A percentile compares a stretch with the other conserved stretches of the same genome.
phyloP scores from a whole-genome alignment of 2,888 invertebrate species.

The Didymodactylos carnosus region DNA sequence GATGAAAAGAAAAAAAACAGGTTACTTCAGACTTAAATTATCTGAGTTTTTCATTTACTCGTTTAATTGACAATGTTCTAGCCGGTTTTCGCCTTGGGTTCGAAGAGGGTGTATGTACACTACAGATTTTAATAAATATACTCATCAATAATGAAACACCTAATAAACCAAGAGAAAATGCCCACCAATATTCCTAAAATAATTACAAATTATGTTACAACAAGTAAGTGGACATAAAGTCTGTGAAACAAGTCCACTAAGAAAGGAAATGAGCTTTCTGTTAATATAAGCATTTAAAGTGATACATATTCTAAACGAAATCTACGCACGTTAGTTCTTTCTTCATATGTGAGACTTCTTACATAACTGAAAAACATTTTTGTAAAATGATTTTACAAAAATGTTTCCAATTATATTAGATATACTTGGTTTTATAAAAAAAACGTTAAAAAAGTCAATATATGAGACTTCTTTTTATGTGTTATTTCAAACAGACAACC shows the following conservation, averaged over 20 bases:
- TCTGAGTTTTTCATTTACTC: background rate
- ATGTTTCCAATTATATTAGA: too few species aligned
- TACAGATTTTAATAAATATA: slow-evolving; percentile 93
- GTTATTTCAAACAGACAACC: too few species aligned
- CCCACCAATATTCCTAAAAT: slow-evolving; percentile 32
- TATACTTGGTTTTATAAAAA: too few species aligned
- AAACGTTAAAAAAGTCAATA: too few species aligned
- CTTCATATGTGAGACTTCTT: too few species aligned
- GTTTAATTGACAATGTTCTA: background rate
- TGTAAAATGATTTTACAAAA: too few species aligned
- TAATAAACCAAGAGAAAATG: slow-evolving; percentile 67
- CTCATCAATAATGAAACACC: slow-evolving; percentile 85
- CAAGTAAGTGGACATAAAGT: background rate
- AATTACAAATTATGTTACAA: too few species aligned
- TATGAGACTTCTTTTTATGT: too few species aligned
- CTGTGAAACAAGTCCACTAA: background rate
- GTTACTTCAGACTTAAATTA: background rate
- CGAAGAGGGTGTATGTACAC: slow-evolving; percentile 93
- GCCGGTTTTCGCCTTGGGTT: slow-evolving; percentile 47
- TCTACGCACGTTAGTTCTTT: too few species aligned
- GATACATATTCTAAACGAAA: too few species aligned
- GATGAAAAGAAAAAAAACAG: background rate
- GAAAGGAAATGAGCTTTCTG: too few species aligned
- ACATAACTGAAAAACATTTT: slow-evolving; percentile 42
- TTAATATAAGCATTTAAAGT: background rate